Percentiles rank a stretch among this genome's conserved stretches.
These are phyloP conservation scores for Brachymystax lenok DNA, from an alignment of 2,797 vertebrate species.

Conservation along the genomic window DNA sequence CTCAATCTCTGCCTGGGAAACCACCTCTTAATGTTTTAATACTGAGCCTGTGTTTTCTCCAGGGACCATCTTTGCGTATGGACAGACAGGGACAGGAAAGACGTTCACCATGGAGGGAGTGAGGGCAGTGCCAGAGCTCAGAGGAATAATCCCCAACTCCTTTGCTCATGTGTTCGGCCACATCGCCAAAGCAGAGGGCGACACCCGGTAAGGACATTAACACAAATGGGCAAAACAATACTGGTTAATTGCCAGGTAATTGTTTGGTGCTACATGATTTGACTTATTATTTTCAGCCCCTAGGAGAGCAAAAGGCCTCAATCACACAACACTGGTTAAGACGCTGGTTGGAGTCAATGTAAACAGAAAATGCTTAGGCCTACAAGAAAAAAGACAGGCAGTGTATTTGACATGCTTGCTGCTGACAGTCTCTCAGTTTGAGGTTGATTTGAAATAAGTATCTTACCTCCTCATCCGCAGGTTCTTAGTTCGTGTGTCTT, in stretches of 20 bases:
- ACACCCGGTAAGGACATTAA: slow-evolving; percentile 82
- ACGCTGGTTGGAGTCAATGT: neutral
- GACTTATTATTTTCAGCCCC: neutral
- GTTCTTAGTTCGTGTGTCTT: slow-evolving; percentile 97
- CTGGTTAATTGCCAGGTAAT: neutral
- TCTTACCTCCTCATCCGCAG: slow-evolving; percentile 61
- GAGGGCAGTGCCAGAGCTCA: slow-evolving; percentile 92
- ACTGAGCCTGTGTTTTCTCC: slow-evolving; percentile 38
- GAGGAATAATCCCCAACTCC: slow-evolving; percentile 99
- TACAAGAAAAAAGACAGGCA: neutral
- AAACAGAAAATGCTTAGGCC: neutral
- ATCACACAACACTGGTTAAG: neutral
- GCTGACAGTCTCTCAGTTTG: slow-evolving; percentile 13
- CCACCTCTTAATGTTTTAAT: neutral
- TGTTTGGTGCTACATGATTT: neutral
- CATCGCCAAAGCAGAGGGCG: slow-evolving; percentile 98
- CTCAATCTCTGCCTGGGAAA: too few relatives aligned
- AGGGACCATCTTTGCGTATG: slow-evolving; percentile 99
- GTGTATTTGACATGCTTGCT: neutral
- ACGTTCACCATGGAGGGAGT: slow-evolving; percentile 99
- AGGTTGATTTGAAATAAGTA: slow-evolving; percentile 1
- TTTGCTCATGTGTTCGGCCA: slow-evolving; percentile 98
- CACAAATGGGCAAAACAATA: neutral
- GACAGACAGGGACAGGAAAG: slow-evolving; percentile 97
- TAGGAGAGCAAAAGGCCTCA: neutral